Evolutionary conservation across 2,888 invertebrate species (phyloP).

Genomic region (Hemaris fuciformis): DNA sequence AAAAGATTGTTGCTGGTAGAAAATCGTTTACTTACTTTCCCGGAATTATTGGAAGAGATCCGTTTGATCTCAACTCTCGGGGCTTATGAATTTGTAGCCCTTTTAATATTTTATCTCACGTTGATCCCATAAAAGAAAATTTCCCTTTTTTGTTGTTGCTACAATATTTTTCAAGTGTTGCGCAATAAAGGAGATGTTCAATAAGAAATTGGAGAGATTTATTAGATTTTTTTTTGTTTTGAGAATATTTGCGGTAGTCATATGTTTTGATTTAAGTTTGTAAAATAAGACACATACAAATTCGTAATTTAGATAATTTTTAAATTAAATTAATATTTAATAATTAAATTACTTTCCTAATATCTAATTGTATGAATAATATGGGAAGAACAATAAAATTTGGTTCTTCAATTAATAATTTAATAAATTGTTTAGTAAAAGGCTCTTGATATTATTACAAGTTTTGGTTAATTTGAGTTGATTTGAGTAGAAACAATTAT

Average conservation of each 20-base stretch:
- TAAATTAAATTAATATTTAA: too few species aligned
- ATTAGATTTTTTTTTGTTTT: neutral
- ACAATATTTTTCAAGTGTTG: neutral
- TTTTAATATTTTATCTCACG: constrained; percentile 4
- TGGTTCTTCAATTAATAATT: neutral
- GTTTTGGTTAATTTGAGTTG: neutral
- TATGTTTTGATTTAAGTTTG: neutral
- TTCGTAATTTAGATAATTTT: neutral
- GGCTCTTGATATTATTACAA: neutral
- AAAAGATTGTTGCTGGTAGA: constrained; percentile 36
- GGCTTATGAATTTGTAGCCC: constrained; percentile 22
- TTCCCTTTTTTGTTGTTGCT: neutral
- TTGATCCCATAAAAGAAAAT: neutral
- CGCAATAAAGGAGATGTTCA: neutral
- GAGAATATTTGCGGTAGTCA: neutral
- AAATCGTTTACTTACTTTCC: constrained; percentile 30
- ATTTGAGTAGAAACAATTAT: neutral
- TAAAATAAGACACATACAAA: too few species aligned
- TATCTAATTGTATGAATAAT: neutral
- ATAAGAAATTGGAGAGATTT: neutral
- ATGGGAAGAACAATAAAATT: too few species aligned
- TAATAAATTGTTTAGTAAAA: neutral
- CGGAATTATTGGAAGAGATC: constrained; percentile 25
- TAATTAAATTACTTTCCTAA: neutral
- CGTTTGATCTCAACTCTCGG: constrained; percentile 26